Percentiles rank a stretch among this genome's conserved stretches.
Evolutionary conservation across 2,888 invertebrate genomes (phyloP).

Genomic region (Agrotis puta): DNA sequence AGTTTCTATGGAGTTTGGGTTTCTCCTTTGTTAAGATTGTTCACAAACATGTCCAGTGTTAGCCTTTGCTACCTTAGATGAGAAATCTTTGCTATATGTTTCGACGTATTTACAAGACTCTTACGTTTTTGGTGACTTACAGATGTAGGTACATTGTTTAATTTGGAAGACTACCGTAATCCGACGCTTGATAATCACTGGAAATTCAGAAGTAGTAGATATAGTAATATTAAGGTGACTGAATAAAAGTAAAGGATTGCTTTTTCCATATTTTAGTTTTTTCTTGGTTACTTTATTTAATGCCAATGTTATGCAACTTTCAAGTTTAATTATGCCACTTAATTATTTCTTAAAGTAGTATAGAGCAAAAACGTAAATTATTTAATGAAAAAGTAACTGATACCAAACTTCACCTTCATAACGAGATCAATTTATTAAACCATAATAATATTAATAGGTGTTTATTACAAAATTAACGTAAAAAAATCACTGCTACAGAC

Average conservation of each 20-base stretch:
- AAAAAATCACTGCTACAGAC: constrained; percentile 40
- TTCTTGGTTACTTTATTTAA: constrained; percentile 7
- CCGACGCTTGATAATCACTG: constrained; percentile 97
- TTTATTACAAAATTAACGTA: constrained; percentile 33
- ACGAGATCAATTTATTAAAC: constrained; percentile 44
- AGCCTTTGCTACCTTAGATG: constrained; percentile 97
- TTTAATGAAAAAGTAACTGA: constrained; percentile 39
- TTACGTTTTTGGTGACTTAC: constrained; percentile 96
- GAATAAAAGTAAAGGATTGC: constrained; percentile 50
- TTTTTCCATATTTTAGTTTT: constrained; percentile 7
- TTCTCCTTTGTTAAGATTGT: constrained; percentile 97
- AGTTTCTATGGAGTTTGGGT: no score
- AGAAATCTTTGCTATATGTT: constrained; percentile 96
- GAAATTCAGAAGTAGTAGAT: constrained; percentile 88
- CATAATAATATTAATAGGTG: constrained; percentile 40
- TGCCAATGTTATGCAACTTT: not conserved
- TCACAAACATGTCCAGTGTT: constrained; percentile 96
- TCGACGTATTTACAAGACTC: constrained; percentile 95
- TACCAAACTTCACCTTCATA: constrained; percentile 40
- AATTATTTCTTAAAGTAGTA: constrained; percentile 6
- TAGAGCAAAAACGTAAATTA: constrained; percentile 14
- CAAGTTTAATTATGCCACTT: not conserved
- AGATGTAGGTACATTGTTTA: constrained; percentile 95
- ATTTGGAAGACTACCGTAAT: constrained; percentile 95
- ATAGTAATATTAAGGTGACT: constrained; percentile 52